Base-by-base conservation (phyloP, 1,140 invertebrate genomes). In the Bombus pyrosoma region DNA sequence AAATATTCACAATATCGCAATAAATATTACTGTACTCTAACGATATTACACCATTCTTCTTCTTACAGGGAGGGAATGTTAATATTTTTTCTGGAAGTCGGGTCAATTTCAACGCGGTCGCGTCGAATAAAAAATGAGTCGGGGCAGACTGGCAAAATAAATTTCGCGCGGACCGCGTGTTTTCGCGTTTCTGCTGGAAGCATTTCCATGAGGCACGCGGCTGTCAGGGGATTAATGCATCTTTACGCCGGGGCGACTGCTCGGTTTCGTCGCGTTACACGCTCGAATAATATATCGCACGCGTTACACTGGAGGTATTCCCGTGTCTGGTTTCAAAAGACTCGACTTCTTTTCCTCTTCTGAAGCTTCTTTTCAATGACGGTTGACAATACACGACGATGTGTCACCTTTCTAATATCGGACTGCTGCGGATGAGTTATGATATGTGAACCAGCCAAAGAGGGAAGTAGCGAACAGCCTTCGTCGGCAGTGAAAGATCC, bases 381-480 rank as follows among this genome's bases (percentile, higher is more conserved):
- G 66, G 37, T 39, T 43, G 66, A 84, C 83, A 84, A 79, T 84
- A 84, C 75, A 47, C 34, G 77, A 85, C 57, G 77, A 85, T 80
- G 79, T 32, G 83, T 85, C 83, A 80, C 57, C 68, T 85, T 85
- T 80, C 83, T 85, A 85, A 85, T 80, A 85, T 85, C 77, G 68
- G 83, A 64, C 83, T 68, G 34, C 76, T 47, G 41, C 66, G 83
- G 83, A 80, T 80, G 83, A 85, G 68, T 85, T 73, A 73, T 43
- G 83, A 73, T 34, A 39, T 13, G 76, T 53, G 83, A 73, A 85
- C 76, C 76, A 41, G 37, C 57, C 68, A 34, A 37, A 80, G 68
- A 59, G 68, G 76, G 66, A 71, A 43, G n/a, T 62, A 32, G 41
- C 43, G 25, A 68, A 47, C 37, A 15, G 57, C 43, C n/a, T 25